Base-by-base conservation (phyloP, 2,797 vertebrate species). In the Mergus octosetaceus region DNA sequence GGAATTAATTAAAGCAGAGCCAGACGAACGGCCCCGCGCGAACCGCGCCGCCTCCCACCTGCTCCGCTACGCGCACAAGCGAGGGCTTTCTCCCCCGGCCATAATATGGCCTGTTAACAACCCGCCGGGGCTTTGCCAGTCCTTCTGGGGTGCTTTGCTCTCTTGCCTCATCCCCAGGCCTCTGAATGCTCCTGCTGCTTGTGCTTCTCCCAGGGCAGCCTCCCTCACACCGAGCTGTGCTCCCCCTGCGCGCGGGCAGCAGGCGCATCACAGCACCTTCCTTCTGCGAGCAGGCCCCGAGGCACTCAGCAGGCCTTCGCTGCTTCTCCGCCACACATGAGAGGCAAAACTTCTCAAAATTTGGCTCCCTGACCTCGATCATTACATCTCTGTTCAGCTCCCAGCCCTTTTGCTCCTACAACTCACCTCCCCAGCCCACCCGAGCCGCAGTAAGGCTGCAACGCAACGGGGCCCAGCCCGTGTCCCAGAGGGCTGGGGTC, bases 151-250 rank as follows among this genome's bases (percentile, higher is more conserved):
- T 30, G 74, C 90, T 92, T 57, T 76, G 72, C 64, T 89, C 51
- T 66, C 89, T 78, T 8, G 3, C 28, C 79, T 89, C 87, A 51
- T 90, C 75, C 72, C 8, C 0, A 87, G 78, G 75, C 60, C 60
- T 89, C 81, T 82, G 85, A 61, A 90, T 85, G 87, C 78, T 82
- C 71, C 70, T 89, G 66, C 69, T 62, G 86, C 76, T 85, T 87
- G 88, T 68, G 53, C 88, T 85, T 93, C 84, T 90, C 32, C 58
- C 69, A 1, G 0, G 2, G n/a, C 11, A 73, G 94, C 82, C 90
- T 93, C 49, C 49, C 49, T 25, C 73, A 36, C 60, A 64, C 57
- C 72, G 8, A 61, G 85, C 65, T 92, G 11, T 72, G 94, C 74
- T 93, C 84, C 74, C 74, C 45, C 30, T 75, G 74, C 16, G 47